Percentiles rank a stretch among this genome's conserved stretches.
phyloP scores from a whole-genome alignment of 2,888 invertebrate species.

The Scotopteryx bipunctaria region DNA sequence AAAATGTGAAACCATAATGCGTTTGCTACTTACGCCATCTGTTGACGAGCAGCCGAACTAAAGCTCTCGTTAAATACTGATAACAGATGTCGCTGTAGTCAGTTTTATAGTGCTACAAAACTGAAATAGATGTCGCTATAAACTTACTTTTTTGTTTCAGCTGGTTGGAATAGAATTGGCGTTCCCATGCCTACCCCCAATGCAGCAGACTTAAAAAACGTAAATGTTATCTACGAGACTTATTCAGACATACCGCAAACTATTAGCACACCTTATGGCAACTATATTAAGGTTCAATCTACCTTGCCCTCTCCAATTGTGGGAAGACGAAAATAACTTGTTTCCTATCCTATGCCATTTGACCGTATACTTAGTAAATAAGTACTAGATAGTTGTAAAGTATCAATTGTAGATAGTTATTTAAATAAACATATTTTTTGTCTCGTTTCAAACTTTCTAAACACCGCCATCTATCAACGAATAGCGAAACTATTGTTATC shows the following conservation, averaged over 20 bases:
- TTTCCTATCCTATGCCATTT: constrained; percentile 20
- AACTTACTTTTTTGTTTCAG: constrained; percentile 46
- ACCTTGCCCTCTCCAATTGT: constrained; percentile 17
- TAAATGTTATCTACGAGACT: constrained; percentile 52
- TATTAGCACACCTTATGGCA: constrained; percentile 70
- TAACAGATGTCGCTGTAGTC: neutral
- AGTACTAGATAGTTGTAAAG: neutral
- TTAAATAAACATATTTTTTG: too few species aligned
- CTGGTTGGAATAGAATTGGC: constrained; percentile 65
- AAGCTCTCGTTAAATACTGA: neutral
- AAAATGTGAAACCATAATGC: neutral
- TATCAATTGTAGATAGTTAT: constrained; percentile 3
- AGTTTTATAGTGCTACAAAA: neutral
- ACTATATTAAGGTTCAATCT: constrained; percentile 57
- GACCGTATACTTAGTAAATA: constrained; percentile 1
- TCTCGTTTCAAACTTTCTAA: too few species aligned
- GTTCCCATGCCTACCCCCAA: constrained; percentile 17
- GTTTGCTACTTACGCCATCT: constrained; percentile 9
- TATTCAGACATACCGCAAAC: constrained; percentile 64
- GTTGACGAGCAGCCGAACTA: constrained; percentile 11
- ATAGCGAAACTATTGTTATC: constrained; percentile 32
- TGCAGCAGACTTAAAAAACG: constrained; percentile 42
- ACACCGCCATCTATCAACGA: constrained; percentile 28
- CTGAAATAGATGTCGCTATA: neutral
- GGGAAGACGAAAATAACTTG: constrained; percentile 13